Percentiles rank a stretch among this genome's conserved stretches.
These are phyloP conservation scores for Plodia interpunctella DNA, from an alignment of 1,140 invertebrate genomes.

Conservation along the genomic window DNA sequence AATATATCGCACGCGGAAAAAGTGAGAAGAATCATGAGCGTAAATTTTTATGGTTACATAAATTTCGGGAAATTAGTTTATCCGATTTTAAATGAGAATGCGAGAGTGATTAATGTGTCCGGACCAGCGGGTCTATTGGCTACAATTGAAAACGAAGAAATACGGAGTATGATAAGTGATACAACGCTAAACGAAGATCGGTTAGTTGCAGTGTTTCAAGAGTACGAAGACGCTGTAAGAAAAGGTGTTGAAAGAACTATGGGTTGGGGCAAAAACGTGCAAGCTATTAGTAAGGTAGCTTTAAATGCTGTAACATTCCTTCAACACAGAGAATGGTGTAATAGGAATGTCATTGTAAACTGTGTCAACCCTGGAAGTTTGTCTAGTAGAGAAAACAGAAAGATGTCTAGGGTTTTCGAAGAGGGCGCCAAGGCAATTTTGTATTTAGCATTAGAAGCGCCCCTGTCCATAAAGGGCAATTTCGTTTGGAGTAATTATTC, in stretches of 20 bases:
- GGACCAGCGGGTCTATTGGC: slow-evolving; percentile 60
- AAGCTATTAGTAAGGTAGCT: slow-evolving; percentile 64
- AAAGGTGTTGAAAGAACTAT: slow-evolving; percentile 60
- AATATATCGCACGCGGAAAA: slow-evolving; percentile 51
- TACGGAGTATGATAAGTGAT: slow-evolving; percentile 56
- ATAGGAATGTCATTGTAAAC: slow-evolving; percentile 58
- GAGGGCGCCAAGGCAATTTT: slow-evolving; percentile 68
- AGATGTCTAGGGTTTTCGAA: slow-evolving; percentile 54
- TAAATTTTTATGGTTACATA: slow-evolving; percentile 67
- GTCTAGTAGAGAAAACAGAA: slow-evolving; percentile 45
- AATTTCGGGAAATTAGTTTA: slow-evolving; percentile 68
- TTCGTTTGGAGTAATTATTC: slow-evolving; percentile 71
- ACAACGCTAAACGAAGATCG: slow-evolving; percentile 56
- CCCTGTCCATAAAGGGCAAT: slow-evolving; percentile 61
- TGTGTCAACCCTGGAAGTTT: slow-evolving; percentile 64
- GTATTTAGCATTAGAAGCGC: slow-evolving; percentile 63
- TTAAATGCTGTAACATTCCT: slow-evolving; percentile 64
- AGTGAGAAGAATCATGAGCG: slow-evolving; percentile 55
- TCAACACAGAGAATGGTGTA: slow-evolving; percentile 59
- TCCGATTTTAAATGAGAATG: slow-evolving; percentile 55
- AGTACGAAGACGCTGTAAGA: slow-evolving; percentile 59
- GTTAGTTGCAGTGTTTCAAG: slow-evolving; percentile 56
- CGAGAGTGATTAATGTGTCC: slow-evolving; percentile 64
- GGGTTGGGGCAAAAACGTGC: slow-evolving; percentile 57
- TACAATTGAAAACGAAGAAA: slow-evolving; percentile 58